Conservation (phyloP, 1,140 invertebrate genomes). For the Mylabris phalerata region DNA sequence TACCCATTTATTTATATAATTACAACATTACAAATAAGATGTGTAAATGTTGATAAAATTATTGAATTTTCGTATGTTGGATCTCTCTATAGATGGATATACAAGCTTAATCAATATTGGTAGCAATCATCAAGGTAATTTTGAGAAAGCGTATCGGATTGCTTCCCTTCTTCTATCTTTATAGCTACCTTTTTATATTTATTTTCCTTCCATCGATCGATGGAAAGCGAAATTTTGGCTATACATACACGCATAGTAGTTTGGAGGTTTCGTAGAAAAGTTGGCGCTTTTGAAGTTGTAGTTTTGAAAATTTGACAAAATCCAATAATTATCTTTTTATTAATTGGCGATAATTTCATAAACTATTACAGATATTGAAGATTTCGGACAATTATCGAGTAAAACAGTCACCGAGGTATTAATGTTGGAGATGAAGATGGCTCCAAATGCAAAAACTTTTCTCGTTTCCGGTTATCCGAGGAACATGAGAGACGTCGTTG, state of each 20-base stretch:
- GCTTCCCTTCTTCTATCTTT: too few species aligned
- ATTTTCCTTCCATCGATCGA: too few species aligned
- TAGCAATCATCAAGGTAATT: slow-evolving; percentile 30
- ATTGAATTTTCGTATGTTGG: slow-evolving; percentile 9
- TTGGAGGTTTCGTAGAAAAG: too few species aligned
- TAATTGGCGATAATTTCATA: background rate
- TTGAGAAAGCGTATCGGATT: background rate
- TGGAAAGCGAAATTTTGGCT: too few species aligned
- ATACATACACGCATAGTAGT: too few species aligned
- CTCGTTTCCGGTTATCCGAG: slow-evolving; percentile 93
- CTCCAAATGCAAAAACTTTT: slow-evolving; percentile 82
- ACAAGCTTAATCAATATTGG: slow-evolving; percentile 34
- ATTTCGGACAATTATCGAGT: slow-evolving; percentile 74
- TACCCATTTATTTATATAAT: background rate
- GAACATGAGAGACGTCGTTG: slow-evolving; percentile 83
- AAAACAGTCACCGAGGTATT: slow-evolving; percentile 81
- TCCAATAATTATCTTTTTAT: too few species aligned
- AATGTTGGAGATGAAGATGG: slow-evolving; percentile 91
- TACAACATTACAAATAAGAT: background rate
- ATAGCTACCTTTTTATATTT: too few species aligned
- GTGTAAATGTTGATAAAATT: background rate
- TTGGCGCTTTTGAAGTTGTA: too few species aligned
- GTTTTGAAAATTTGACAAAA: too few species aligned
- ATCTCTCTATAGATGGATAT: slow-evolving; percentile 26
- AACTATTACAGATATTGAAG: slow-evolving; percentile 64